These are phyloP conservation scores for Buathra laborator DNA, from an alignment of 2,888 invertebrate genomes.

Conservation along the genomic window DNA sequence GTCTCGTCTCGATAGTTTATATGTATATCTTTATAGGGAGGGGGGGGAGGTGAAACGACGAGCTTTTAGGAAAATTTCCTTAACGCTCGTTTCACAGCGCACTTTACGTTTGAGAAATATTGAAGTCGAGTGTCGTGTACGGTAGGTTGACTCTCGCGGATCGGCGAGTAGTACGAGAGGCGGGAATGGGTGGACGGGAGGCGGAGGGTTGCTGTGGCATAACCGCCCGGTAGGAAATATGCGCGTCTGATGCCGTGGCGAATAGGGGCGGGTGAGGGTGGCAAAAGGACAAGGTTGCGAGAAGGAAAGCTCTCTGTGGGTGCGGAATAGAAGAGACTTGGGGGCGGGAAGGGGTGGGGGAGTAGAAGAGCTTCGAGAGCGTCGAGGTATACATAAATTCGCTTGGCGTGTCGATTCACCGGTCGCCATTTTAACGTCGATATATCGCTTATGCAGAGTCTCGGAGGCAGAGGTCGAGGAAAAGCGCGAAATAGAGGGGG, in stretches of 20 bases:
- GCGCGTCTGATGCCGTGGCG: slow-evolving; percentile 39
- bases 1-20: neutral
- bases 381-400: slow-evolving; percentile 59
- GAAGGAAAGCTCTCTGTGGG: slow-evolving; percentile 22
- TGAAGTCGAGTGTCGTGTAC: slow-evolving; percentile 47
- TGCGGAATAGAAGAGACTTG: slow-evolving; percentile 18
- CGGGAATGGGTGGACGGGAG: neutral
- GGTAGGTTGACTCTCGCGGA: slow-evolving; percentile 42
- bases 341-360: neutral
- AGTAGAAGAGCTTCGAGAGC: slow-evolving; percentile 46
- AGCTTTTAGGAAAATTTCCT: slow-evolving; percentile 50
- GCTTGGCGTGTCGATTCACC: slow-evolving; percentile 58
- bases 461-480: slow-evolving; percentile 50
- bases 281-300: slow-evolving; percentile 16
- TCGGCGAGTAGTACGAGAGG: neutral
- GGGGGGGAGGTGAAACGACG: slow-evolving; percentile 34
- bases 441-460: slow-evolving; percentile 63
- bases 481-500: slow-evolving; percentile 21
- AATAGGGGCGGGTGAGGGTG: slow-evolving; percentile 18
- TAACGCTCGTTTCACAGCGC: slow-evolving; percentile 38
- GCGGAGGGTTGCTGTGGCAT: slow-evolving; percentile 14
- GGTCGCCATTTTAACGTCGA: slow-evolving; percentile 66
- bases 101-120: slow-evolving; percentile 55
- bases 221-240: slow-evolving; percentile 48
- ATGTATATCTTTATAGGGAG: neutral